Conservation (phyloP, 2,888 invertebrate species). For the Sphaerophoria rueppellii region DNA sequence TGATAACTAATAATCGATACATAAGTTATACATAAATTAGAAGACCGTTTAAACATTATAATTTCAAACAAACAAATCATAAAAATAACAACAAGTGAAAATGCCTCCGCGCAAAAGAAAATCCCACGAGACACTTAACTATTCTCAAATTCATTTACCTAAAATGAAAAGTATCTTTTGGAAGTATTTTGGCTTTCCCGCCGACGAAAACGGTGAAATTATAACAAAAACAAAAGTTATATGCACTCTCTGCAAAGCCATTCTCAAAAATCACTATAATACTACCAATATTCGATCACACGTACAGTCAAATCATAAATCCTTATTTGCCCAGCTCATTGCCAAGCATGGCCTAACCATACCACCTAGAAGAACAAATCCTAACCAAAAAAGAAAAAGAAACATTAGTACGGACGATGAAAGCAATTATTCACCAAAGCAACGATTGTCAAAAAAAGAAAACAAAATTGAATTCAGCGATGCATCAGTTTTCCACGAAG, state of each 20-base stretch:
- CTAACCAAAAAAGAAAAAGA: background rate
- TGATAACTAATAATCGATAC: conserved; percentile 62
- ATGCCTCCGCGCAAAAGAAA: conserved; percentile 49
- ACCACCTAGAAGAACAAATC: conserved; percentile 77
- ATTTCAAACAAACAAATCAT: conserved; percentile 33
- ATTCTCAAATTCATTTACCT: conserved; percentile 79
- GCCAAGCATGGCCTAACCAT: conserved; percentile 79
- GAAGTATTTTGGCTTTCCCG: conserved; percentile 82
- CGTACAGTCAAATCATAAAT: conserved; percentile 80
- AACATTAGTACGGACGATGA: background rate
- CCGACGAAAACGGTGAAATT: conserved; percentile 79
- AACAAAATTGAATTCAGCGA: conserved; percentile 67
- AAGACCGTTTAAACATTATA: conserved; percentile 54
- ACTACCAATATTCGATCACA: conserved; percentile 81
- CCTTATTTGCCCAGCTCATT: conserved; percentile 78
- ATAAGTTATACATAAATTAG: conserved; percentile 24
- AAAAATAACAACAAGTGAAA: background rate
- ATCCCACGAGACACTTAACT: conserved; percentile 43
- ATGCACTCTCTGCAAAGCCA: conserved; percentile 79
- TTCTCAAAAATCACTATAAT: conserved; percentile 81
- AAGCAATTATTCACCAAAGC: background rate
- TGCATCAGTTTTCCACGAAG: conserved; percentile 27
- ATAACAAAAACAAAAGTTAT: conserved; percentile 81
- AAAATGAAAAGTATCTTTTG: conserved; percentile 82
- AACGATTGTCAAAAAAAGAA: conserved; percentile 71